These are phyloP conservation scores for Toxonevra muliebris DNA, from an alignment of 2,888 invertebrate species.

Conservation along the genomic window DNA sequence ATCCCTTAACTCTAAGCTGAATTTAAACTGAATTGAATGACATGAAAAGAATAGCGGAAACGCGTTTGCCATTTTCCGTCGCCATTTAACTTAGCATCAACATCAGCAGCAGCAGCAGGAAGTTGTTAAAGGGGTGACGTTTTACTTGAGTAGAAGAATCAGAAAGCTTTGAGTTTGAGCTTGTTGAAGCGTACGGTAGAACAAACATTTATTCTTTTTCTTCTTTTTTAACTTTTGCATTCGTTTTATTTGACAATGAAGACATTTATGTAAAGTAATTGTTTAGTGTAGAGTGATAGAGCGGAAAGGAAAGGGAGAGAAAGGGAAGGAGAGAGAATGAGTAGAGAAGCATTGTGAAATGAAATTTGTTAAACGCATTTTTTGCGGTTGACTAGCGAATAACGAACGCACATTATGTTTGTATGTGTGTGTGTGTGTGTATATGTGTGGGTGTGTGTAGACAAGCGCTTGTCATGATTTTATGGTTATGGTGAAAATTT, in stretches of 20 bases:
- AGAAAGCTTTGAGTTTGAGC: no score
- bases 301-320: not conserved
- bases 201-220: no score
- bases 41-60: not conserved
- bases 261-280: constrained; percentile 7
- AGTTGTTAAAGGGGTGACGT: not conserved
- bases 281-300: not conserved
- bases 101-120: no score
- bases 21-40: not conserved
- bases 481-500: no score
- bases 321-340: not conserved
- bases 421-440: not conserved
- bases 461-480: not conserved
- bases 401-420: constrained; percentile 28
- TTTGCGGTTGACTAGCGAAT: not conserved
- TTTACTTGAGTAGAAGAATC: no score
- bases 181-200: no score
- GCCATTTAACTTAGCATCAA: not conserved
- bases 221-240: not conserved
- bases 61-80: not conserved
- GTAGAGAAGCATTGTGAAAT: not conserved
- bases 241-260: not conserved
- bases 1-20: not conserved
- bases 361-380: not conserved
- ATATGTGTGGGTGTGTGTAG: not conserved